Evolutionary conservation across 2,113 vertebrate genomes (phyloP).

Genomic region (Crotalus horridus): DNA sequence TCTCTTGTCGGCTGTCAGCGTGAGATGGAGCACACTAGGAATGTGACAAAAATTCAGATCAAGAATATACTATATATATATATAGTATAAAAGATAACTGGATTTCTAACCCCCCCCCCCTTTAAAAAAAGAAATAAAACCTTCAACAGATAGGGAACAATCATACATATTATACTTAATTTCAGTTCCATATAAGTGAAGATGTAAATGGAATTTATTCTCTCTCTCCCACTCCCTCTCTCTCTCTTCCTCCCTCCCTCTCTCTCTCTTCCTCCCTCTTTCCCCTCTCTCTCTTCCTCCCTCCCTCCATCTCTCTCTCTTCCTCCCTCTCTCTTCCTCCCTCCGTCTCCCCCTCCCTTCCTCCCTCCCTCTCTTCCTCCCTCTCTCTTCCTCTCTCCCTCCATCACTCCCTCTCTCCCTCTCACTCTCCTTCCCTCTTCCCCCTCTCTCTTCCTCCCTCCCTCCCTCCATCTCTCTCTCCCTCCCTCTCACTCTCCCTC

Average conservation of each 20-base stretch:
- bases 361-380: no score
- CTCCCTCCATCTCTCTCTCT: no score
- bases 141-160: background rate
- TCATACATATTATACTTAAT: background rate
- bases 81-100: background rate
- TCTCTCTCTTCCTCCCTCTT: no score
- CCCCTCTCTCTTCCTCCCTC: rapidly evolving
- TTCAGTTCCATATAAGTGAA: background rate
- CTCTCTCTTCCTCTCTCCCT: no score
- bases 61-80: background rate
- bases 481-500: no score
- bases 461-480: no score
- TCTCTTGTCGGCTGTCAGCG: background rate
- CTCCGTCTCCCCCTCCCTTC: no score
- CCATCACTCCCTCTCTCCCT: no score
- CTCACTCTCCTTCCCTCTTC: no score
- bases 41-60: background rate
- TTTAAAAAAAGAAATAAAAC: background rate
- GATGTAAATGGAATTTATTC: background rate
- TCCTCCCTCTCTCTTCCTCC: no score
- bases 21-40: background rate
- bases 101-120: background rate
- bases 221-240: background rate
- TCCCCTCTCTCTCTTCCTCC: no score
- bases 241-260: no score